A percentile compares a stretch with the other conserved stretches of the same genome.
These are phyloP conservation scores for Gryllus bimaculatus DNA, from an alignment of 1,140 invertebrate species.

Conservation along the genomic window DNA sequence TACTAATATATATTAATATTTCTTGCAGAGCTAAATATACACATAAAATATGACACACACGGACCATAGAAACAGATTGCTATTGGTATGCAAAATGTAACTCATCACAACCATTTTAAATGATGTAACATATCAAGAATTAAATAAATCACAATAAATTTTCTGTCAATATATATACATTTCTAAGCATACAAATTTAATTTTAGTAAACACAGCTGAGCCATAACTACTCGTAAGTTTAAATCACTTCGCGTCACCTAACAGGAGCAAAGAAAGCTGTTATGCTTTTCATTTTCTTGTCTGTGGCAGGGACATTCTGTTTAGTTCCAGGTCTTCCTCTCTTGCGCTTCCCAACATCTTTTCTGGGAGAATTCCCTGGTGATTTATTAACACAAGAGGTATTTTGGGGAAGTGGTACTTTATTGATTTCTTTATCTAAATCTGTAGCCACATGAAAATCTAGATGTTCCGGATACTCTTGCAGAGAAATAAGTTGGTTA, in stretches of 20 bases:
- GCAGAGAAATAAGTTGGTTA: conserved; percentile 38
- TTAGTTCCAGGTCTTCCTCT: neutral
- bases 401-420: neutral
- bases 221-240: neutral
- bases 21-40: too few species aligned
- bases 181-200: neutral
- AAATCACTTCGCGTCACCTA: neutral
- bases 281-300: conserved; percentile 12
- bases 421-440: conserved; percentile 43
- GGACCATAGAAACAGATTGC: too few species aligned
- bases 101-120: too few species aligned
- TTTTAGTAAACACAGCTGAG: neutral
- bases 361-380: neutral
- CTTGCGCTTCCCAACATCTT: conserved; percentile 11
- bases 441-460: conserved; percentile 63
- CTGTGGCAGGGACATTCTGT: neutral
- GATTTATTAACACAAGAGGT: neutral
- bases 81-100: too few species aligned
- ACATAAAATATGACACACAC: too few species aligned
- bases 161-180: neutral
- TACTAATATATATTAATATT: too few species aligned
- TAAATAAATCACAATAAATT: too few species aligned
- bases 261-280: conserved; percentile 15
- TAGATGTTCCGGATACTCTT: conserved; percentile 49
- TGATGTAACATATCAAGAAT: too few species aligned